Evolutionary conservation across 2,797 vertebrate species (phyloP).

Genomic region (Pseudotriccus pelzelni): DNA sequence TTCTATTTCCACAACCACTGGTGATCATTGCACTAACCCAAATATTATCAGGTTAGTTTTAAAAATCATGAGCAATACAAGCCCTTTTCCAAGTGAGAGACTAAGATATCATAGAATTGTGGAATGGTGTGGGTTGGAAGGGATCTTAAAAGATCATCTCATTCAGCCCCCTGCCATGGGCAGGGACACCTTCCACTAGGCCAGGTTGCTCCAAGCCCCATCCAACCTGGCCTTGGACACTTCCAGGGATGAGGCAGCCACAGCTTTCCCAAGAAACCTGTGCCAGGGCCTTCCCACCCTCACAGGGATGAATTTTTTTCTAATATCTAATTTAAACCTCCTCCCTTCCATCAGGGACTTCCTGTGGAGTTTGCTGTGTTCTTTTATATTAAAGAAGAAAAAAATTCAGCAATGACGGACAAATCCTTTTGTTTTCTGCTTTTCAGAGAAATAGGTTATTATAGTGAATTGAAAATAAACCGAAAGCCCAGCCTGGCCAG

Average conservation of each 20-base stretch:
- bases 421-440: neutral
- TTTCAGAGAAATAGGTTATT: neutral
- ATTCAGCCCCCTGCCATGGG: accelerated
- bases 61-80: neutral
- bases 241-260: neutral
- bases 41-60: neutral
- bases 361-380: accelerated
- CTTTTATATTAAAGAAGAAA: neutral
- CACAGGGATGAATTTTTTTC: neutral
- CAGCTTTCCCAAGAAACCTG: neutral
- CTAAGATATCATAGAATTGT: accelerated
- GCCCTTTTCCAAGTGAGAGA: neutral
- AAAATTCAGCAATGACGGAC: neutral
- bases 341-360: neutral
- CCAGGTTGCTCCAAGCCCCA: neutral
- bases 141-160: accelerated
- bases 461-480: neutral
- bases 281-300: neutral
- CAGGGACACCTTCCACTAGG: neutral
- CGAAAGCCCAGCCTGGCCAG: neutral
- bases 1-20: neutral
- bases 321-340: neutral
- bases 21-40: neutral
- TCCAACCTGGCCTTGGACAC: neutral
- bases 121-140: neutral